Conservation (phyloP, 2,113 vertebrate genomes). For the Pangasianodon hypophthalmus region DNA sequence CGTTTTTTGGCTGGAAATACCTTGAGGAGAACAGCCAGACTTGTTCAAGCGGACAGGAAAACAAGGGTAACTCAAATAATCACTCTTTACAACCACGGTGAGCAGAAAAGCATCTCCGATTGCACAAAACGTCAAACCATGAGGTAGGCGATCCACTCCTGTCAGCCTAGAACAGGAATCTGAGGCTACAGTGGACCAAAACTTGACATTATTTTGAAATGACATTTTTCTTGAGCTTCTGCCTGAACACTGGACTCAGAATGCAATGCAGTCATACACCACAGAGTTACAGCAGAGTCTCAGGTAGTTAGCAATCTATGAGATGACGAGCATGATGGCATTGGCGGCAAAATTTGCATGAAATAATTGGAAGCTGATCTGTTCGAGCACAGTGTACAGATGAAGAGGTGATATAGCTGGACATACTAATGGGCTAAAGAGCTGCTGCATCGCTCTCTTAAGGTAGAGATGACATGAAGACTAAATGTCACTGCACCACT, state of each 20-base stretch:
- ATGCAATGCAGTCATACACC: too few relatives aligned
- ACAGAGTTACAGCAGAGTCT: background rate
- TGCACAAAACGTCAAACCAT: background rate
- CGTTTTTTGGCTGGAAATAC: background rate
- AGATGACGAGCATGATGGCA: background rate
- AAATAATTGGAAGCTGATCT: too few relatives aligned
- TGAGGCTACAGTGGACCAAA: background rate
- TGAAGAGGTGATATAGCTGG: background rate
- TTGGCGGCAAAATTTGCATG: too few relatives aligned
- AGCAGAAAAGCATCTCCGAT: background rate
- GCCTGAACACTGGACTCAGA: too few relatives aligned
- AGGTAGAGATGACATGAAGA: background rate
- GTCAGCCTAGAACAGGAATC: background rate
- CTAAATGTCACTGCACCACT: background rate
- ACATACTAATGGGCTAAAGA: background rate
- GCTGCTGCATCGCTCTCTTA: background rate
- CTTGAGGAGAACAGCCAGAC: background rate
- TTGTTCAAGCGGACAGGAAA: background rate
- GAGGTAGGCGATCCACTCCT: background rate
- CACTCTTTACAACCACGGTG: background rate
- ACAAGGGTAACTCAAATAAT: background rate
- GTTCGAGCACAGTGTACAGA: background rate
- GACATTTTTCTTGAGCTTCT: background rate
- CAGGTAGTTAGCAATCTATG: background rate
- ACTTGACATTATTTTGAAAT: background rate